Base-by-base conservation (phyloP, 2,797 vertebrate species). In the Darevskia mixta region DNA sequence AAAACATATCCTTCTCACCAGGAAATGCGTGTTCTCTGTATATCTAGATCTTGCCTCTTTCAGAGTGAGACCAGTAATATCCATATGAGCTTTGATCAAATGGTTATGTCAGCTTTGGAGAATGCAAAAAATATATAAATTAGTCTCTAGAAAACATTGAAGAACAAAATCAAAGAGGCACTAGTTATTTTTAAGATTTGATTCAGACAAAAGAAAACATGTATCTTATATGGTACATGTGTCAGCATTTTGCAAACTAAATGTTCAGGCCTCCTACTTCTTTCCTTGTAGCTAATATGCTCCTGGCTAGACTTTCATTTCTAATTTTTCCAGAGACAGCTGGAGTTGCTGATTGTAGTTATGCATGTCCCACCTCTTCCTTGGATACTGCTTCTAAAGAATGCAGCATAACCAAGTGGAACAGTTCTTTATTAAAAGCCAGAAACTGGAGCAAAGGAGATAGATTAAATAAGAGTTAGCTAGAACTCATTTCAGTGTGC, bases 291-390 rank as follows among this genome's bases (percentile, higher is more conserved):
- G 67, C 87, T 78, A 71, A 87, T 87, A 69, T 20, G 18, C 58
- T 23, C 32, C 27, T 71, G 82, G 73, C 23, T 69, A 41, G 11
- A 66, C 85, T 90, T 91, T 87, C 29, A 81, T 90, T 92, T 92
- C 89, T 90, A 88, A 86, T 93, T 94, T 88, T 90, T 38, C 89
- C 83, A 69, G 17, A 88, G 80, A 89, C 84, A 86, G 86, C 41
- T 93, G 61, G 35, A 9, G 85, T 67, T 79, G 87, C 76, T 92
- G 89, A 90, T 91, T 72, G 49, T n/a, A 25, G 20, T 88, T 90
- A 80, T 78, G 1, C 38, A 8, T 55, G 25, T 29, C 32, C 61
- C 55, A 72, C 8, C 83, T 92, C 86, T 87, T 0, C 17, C 66
- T 29, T 87, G 61, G 79, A 78, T 80, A 78, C n/a, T 75, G 38